A percentile compares a stretch with the other conserved stretches of the same genome.
Evolutionary conservation across 2,797 vertebrate genomes (phyloP).

Genomic region (Eulemur rubriventer): DNA sequence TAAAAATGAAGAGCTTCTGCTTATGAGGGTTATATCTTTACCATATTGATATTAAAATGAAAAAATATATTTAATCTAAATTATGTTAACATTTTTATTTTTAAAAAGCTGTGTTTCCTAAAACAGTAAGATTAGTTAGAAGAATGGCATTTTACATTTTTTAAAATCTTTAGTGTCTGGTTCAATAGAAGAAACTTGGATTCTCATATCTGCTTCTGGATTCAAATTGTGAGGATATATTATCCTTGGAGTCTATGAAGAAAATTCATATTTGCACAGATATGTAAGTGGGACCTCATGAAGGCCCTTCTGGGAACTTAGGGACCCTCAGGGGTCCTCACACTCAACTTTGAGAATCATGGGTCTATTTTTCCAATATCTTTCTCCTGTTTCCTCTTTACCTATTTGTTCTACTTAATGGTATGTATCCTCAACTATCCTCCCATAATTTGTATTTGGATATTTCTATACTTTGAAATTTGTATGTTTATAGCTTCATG

Average conservation of each 20-base stretch:
- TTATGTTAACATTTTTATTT: neutral
- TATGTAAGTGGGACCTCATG: accelerated
- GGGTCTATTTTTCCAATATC: neutral
- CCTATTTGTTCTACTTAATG: neutral
- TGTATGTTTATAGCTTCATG: neutral
- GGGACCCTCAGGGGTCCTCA: neutral
- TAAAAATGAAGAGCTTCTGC: neutral
- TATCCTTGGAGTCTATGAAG: neutral
- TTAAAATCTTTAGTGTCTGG: neutral
- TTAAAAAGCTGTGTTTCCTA: neutral
- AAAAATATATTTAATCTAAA: neutral
- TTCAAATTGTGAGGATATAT: neutral
- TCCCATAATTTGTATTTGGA: neutral
- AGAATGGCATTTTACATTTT: neutral
- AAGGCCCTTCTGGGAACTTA: neutral
- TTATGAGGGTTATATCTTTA: neutral
- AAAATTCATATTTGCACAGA: neutral
- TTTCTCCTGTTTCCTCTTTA: neutral
- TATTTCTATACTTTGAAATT: neutral
- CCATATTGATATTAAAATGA: neutral
- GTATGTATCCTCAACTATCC: neutral
- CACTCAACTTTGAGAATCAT: neutral
- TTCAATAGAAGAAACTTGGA: neutral
- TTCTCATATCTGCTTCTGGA: neutral
- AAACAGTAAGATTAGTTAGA: neutral